These are phyloP conservation scores for Zaprionus vittiger DNA, from an alignment of 1,140 invertebrate genomes.

Conservation along the genomic window DNA sequence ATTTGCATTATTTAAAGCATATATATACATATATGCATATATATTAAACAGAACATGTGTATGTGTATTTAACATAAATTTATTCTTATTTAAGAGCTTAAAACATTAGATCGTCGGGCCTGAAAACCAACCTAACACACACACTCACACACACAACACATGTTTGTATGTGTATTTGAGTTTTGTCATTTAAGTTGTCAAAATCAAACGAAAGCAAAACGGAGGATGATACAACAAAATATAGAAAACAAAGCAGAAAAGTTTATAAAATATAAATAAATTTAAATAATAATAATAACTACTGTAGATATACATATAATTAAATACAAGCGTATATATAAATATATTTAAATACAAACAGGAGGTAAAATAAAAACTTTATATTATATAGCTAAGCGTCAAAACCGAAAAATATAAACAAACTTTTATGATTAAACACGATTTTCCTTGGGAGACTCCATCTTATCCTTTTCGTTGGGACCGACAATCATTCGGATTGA, in stretches of 20 bases:
- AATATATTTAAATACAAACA: constrained; percentile 65
- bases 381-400: constrained; percentile 74
- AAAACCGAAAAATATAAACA: constrained; percentile 78
- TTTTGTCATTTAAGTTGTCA: background rate
- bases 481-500: background rate
- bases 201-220: background rate
- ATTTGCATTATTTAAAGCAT: constrained; percentile 43
- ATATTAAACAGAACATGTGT: constrained; percentile 24
- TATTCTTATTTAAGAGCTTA: constrained; percentile 62
- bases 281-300: constrained; percentile 79
- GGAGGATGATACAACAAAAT: constrained; percentile 24
- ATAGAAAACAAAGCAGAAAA: constrained; percentile 54
- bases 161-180: constrained; percentile 4
- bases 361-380: constrained; percentile 51
- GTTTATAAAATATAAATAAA: constrained; percentile 64
- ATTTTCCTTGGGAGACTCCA: constrained; percentile 28
- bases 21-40: constrained; percentile 40
- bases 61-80: constrained; percentile 46
- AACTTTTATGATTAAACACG: constrained; percentile 77
- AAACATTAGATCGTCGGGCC: constrained; percentile 14
- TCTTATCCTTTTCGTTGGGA: background rate
- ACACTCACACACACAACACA: background rate
- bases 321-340: constrained; percentile 62
- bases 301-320: constrained; percentile 81
- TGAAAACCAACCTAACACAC: constrained; percentile 26